Base-by-base conservation (phyloP, 1,140 invertebrate genomes). In the Brachionus rotundiformis region DNA sequence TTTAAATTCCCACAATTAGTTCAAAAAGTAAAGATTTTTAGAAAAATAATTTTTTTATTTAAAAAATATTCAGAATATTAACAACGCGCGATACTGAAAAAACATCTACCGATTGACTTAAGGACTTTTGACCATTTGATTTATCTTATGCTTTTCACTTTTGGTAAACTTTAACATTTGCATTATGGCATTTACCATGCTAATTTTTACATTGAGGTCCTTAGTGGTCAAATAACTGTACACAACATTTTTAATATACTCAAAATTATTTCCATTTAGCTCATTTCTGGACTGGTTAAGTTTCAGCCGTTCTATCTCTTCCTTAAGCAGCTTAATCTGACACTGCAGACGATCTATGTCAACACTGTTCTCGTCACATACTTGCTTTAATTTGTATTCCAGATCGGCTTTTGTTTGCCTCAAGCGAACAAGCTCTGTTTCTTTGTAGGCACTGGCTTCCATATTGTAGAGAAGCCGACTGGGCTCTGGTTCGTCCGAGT, bases 231-330 rank as follows among this genome's bases (percentile, higher is more conserved):
- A 23, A 79, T 59, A 79, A 33, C 36, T 54, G 47, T 39, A 79
- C 16, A 79, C 23, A 19, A 79, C 76, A 63, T 79, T 79, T 79
- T 79, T 79, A 39, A 79, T 59, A 39, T 79, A 79, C 16, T 79
- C 76, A 25, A 79, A 79, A 79, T 79, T 79, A n/a, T 33, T 6
- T 19, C 47, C 31, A 63, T 79, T 79, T 31, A 79, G 33, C 11
- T 79, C 44, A 25, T 25, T 19, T 36, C 76, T 54, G 11, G 47
- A 59, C 33, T 79, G 31, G 23, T 79, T 79, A 8, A 79, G 23
- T 27, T 79, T 79, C 0, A 79, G 31, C 13, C 76, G 19, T 59
- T 79, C 76, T 16, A 79, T 79, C 59, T 79, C 76, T 23, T 79
- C 31, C 41, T 79, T 79, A 31, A 79, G 25, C 23, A 79, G 16